Conservation (phyloP, 2,888 invertebrate genomes). For the Boloria selene region DNA sequence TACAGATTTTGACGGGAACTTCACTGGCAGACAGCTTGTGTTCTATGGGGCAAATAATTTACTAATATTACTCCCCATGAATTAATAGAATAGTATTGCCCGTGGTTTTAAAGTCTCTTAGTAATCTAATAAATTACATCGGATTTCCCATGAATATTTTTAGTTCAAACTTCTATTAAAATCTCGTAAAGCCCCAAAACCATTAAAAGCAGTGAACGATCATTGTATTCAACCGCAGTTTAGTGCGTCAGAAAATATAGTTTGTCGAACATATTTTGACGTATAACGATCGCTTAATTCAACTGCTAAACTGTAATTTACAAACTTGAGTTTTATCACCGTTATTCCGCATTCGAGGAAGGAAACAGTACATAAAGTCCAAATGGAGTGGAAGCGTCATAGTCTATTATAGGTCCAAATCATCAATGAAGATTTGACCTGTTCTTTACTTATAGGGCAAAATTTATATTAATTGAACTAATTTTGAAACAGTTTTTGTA, state of each 20-base stretch:
- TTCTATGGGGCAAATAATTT: too few relatives aligned
- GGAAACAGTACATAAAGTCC: constrained; percentile 32
- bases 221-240: not conserved
- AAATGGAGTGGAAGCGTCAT: constrained; percentile 17
- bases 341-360: constrained; percentile 22
- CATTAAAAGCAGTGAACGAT: not conserved
- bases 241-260: constrained; percentile 1
- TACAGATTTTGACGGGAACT: too few relatives aligned
- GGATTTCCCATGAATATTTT: too few relatives aligned
- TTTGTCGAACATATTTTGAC: constrained; percentile 25
- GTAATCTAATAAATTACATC: too few relatives aligned
- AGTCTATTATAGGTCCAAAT: constrained; percentile 12
- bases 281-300: constrained; percentile 23
- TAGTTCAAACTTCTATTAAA: too few relatives aligned
- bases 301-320: constrained; percentile 30
- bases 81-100: too few relatives aligned
- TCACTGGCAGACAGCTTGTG: too few relatives aligned
- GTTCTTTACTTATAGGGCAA: not conserved
- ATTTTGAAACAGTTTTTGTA: too few relatives aligned
- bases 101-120: too few relatives aligned
- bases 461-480: too few relatives aligned
- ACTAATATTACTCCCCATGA: too few relatives aligned
- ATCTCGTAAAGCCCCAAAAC: not conserved
- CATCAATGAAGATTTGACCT: not conserved
- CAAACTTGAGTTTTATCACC: constrained; percentile 30